Evolutionary conservation across 2,888 invertebrate species (phyloP).

Genomic region (Apocheima hispidaria): DNA sequence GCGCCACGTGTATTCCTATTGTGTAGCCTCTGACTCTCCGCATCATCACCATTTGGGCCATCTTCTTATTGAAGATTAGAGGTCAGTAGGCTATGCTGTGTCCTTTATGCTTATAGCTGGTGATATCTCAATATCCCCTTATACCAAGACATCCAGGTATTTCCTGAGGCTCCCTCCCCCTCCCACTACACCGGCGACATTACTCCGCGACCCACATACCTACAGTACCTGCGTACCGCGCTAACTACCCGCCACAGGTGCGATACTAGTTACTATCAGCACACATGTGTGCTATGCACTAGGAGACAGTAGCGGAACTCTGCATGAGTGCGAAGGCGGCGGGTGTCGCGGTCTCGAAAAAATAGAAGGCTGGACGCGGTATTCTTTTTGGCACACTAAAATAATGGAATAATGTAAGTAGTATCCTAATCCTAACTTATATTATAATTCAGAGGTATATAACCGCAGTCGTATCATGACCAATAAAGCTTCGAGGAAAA

Average conservation of each 20-base stretch:
- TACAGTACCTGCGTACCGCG: constrained; percentile 28
- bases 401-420: too few relatives aligned
- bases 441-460: too few relatives aligned
- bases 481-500: too few relatives aligned
- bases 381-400: too few relatives aligned
- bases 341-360: neutral
- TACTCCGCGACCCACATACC: constrained; percentile 59
- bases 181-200: constrained; percentile 43
- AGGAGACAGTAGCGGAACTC: constrained; percentile 3
- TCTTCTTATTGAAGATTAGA: too few relatives aligned
- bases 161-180: constrained; percentile 16
- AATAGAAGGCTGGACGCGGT: too few relatives aligned
- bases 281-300: constrained; percentile 8
- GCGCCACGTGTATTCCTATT: too few relatives aligned
- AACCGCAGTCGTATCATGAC: too few relatives aligned
- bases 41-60: too few relatives aligned
- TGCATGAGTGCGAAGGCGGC: neutral
- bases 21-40: too few relatives aligned
- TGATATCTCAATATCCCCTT: neutral
- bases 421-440: too few relatives aligned
- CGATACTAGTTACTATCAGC: constrained; percentile 16
- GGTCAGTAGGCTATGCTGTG: too few relatives aligned
- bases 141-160: neutral
- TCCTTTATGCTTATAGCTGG: neutral
- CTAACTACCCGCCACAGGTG: constrained; percentile 34